Percentiles rank a stretch among this genome's conserved stretches.
These are phyloP conservation scores for Aplysia californica DNA, from an alignment of 1,140 invertebrate species.

Conservation along the genomic window DNA sequence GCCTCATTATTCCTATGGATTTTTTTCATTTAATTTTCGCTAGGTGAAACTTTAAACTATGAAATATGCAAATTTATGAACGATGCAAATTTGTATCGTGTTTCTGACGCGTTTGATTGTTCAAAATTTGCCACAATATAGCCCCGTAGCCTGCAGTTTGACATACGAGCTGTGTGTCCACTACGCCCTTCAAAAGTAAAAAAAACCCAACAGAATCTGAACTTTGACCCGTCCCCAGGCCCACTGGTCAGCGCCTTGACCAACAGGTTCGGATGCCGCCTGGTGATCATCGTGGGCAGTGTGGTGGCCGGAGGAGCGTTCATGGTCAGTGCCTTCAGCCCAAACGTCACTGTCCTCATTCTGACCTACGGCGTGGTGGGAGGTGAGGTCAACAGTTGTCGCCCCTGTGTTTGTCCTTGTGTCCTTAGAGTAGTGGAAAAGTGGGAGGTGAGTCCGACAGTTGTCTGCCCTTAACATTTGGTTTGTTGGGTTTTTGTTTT, in stretches of 20 bases:
- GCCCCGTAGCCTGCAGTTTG: no score
- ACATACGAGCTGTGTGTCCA: no score
- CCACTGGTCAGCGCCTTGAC: conserved; percentile 92
- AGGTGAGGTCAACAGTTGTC: conserved; percentile 72
- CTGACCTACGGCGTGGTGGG: conserved; percentile 93
- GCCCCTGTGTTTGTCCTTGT: neutral
- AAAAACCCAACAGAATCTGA: no score
- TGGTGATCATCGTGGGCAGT: conserved; percentile 87
- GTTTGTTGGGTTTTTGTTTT: neutral
- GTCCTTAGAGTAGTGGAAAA: neutral
- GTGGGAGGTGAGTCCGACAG: neutral
- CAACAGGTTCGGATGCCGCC: conserved; percentile 86
- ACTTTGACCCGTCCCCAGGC: no score
- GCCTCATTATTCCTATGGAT: no score
- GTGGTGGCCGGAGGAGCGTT: conserved; percentile 83
- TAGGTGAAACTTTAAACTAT: no score
- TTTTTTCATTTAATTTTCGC: no score
- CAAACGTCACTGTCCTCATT: conserved; percentile 88
- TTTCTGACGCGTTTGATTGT: no score
- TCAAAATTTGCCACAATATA: no score
- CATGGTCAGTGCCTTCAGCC: conserved; percentile 80
- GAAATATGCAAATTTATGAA: no score
- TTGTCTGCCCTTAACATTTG: neutral
- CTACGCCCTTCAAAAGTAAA: no score
- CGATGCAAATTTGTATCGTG: no score